Evolutionary conservation across 2,113 vertebrate species (phyloP).

Genomic region (Dipodomys merriami): DNA sequence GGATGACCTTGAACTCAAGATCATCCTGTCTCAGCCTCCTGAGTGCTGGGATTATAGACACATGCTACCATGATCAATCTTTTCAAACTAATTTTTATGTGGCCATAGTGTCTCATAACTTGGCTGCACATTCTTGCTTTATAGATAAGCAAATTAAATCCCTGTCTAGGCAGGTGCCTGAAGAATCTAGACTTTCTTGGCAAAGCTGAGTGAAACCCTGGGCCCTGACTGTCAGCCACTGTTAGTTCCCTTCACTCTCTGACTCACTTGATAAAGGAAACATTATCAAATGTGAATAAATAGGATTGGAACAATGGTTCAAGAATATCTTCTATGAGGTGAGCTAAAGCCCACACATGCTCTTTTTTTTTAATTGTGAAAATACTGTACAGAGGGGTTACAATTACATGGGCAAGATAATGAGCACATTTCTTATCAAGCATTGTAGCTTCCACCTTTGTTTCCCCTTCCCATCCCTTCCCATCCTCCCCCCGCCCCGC

Average conservation of each 20-base stretch:
- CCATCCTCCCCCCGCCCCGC: no score
- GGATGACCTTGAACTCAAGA: no score
- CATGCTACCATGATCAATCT: no score
- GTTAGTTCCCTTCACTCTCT: not conserved
- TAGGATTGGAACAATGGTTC: not conserved
- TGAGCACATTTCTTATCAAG: no score
- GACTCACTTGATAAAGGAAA: not conserved
- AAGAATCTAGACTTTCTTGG: not conserved
- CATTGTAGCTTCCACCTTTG: no score
- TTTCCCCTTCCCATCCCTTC: no score
- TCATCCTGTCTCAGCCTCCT: no score
- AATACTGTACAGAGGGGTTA: no score
- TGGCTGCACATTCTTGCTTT: not conserved
- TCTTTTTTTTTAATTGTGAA: not conserved
- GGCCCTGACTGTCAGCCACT: not conserved
- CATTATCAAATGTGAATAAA: not conserved
- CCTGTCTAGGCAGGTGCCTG: not conserved
- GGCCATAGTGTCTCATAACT: not conserved
- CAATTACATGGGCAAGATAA: no score
- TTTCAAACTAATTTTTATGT: not conserved
- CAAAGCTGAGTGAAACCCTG: fast-evolving
- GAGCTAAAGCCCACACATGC: not conserved
- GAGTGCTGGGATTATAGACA: no score
- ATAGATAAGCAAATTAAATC: not conserved
- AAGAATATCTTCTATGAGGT: not conserved